Percentiles rank a stretch among this genome's conserved stretches.
Evolutionary conservation across 2,797 vertebrate genomes (phyloP).

Genomic region (Margarornis squamiger): DNA sequence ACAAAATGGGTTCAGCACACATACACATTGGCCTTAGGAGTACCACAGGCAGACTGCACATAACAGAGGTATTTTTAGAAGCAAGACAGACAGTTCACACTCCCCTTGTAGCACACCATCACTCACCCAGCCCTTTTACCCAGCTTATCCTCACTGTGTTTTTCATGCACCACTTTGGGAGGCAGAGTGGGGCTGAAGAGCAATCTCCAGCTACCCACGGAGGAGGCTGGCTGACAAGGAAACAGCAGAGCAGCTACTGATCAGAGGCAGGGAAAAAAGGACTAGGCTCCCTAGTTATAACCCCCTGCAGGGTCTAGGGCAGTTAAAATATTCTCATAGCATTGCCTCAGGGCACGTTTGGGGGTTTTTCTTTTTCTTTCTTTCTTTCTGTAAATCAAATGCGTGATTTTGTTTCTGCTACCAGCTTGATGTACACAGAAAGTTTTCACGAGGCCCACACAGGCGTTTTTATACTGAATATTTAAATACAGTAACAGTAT

Average conservation of each 20-base stretch:
- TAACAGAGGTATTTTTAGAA: neutral
- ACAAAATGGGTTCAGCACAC: neutral
- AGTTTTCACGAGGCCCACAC: neutral
- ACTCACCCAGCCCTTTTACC: neutral
- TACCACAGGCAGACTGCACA: neutral
- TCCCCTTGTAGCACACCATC: rapidly evolving
- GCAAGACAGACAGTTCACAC: neutral
- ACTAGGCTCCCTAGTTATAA: neutral
- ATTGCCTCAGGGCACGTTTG: neutral
- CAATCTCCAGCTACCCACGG: rapidly evolving
- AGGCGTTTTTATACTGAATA: neutral
- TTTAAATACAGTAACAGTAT: neutral
- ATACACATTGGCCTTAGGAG: rapidly evolving
- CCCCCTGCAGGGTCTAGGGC: neutral
- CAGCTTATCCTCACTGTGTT: neutral
- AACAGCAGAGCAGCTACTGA: neutral
- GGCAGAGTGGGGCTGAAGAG: neutral
- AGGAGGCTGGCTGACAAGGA: neutral
- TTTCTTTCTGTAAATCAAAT: neutral
- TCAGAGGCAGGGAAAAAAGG: neutral
- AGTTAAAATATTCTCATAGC: neutral
- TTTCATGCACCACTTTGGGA: rapidly evolving
- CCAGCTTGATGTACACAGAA: neutral
- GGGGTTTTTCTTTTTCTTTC: rapidly evolving
- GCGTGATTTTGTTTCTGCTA: neutral